These are phyloP conservation scores for Dynastes hyllus DNA, from an alignment of 2,888 invertebrate genomes.

Conservation along the genomic window DNA sequence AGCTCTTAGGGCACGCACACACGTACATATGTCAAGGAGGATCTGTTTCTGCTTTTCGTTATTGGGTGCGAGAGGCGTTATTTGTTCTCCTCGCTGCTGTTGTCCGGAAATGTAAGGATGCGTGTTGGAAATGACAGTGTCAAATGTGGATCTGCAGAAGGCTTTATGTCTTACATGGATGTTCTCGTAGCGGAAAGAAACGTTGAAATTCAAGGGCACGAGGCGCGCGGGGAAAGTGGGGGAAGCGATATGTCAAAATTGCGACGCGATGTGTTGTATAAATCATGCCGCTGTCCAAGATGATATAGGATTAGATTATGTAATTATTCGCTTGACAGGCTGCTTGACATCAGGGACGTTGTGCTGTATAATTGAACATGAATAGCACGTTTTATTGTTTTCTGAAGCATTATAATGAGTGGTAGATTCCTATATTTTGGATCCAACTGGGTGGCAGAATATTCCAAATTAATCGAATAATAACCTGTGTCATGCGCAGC, in stretches of 20 bases:
- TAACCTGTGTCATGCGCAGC: too few species aligned
- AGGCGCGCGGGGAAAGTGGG: not conserved
- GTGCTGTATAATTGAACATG: too few species aligned
- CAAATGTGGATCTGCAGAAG: conserved; percentile 13
- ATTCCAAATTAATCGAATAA: too few species aligned
- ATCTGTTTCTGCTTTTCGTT: conserved; percentile 23
- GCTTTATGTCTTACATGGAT: conserved; percentile 3
- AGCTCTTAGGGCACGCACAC: not conserved
- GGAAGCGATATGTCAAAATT: not conserved
- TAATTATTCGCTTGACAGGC: conserved; percentile 6
- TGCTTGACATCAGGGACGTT: not conserved
- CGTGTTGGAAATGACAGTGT: conserved; percentile 17
- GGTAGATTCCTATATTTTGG: too few species aligned
- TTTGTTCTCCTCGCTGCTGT: conserved; percentile 2
- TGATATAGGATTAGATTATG: not conserved
- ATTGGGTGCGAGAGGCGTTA: conserved; percentile 15
- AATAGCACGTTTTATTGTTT: too few species aligned
- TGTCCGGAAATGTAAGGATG: not conserved
- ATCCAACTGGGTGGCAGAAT: too few species aligned
- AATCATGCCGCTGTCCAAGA: not conserved
- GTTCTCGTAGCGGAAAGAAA: not conserved
- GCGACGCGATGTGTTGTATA: not conserved
- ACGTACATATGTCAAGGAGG: conserved; percentile 20
- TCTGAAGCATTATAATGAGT: too few species aligned
- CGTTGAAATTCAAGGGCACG: not conserved